phyloP scores from a whole-genome alignment of 2,888 invertebrate species.

The Celastrina argiolus region DNA sequence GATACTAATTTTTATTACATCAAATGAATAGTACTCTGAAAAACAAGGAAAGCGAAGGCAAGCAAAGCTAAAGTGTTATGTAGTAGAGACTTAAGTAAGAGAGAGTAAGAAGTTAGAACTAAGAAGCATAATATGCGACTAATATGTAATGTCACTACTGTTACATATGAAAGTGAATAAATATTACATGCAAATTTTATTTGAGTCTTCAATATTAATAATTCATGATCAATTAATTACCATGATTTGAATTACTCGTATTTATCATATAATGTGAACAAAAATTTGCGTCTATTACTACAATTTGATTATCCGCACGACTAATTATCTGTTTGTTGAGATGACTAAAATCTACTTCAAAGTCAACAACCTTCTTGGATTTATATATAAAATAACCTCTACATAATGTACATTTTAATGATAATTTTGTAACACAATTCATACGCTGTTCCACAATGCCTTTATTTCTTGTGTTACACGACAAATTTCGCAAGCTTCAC shows the following conservation, averaged over 20 bases:
- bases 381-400: not conserved
- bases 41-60: too few relatives aligned
- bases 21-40: too few relatives aligned
- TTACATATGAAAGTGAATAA: too few relatives aligned
- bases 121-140: not conserved
- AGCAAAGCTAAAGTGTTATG: too few relatives aligned
- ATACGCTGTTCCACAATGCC: not conserved
- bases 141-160: too few relatives aligned
- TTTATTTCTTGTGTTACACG: constrained; percentile 6
- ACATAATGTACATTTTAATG: not conserved
- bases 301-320: too few relatives aligned
- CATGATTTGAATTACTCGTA: constrained; percentile 1
- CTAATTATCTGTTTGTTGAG: too few relatives aligned
- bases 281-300: too few relatives aligned
- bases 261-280: too few relatives aligned
- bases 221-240: not conserved
- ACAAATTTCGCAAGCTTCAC: not conserved
- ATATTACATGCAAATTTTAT: not conserved
- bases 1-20: too few relatives aligned
- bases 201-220: too few relatives aligned
- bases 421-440: not conserved
- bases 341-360: not conserved
- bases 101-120: not conserved
- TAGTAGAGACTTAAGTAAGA: not conserved
- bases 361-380: not conserved